Percentiles rank a stretch among this genome's conserved stretches.
These are phyloP conservation scores for Drosophila leonis DNA, from an alignment of 2,888 invertebrate genomes.

Conservation along the genomic window DNA sequence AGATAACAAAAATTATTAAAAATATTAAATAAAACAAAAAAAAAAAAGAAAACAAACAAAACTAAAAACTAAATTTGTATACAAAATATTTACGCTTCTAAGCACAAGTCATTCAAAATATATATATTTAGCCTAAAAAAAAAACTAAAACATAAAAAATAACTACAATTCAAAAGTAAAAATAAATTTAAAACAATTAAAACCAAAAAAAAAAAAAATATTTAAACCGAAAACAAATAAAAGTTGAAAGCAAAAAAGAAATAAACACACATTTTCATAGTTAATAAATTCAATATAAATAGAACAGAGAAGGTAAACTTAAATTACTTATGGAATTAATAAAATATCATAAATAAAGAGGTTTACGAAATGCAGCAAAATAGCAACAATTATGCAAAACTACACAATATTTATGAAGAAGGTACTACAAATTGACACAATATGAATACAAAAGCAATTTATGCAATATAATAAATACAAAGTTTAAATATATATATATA, in stretches of 20 bases:
- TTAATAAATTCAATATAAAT: constrained; percentile 53
- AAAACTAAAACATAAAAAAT: constrained; percentile 1
- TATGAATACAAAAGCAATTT: constrained; percentile 65
- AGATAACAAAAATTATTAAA: constrained; percentile 19
- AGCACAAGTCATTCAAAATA: constrained; percentile 78
- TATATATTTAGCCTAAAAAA: constrained; percentile 58
- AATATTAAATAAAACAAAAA: constrained; percentile 19
- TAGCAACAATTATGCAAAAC: constrained; percentile 59
- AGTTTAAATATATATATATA: constrained; percentile 52
- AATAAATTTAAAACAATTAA: constrained; percentile 21
- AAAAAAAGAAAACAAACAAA: constrained; percentile 10
- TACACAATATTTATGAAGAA: constrained; percentile 60
- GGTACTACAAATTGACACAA: constrained; percentile 59
- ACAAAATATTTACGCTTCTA: constrained; percentile 63
- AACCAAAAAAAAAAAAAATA: constrained; percentile 29
- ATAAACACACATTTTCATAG: constrained; percentile 51
- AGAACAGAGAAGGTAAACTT: constrained; percentile 34
- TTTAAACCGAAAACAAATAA: constrained; percentile 23
- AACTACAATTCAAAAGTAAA: constrained; percentile 33
- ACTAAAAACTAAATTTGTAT: constrained; percentile 45
- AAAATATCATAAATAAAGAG: constrained; percentile 28
- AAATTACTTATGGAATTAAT: constrained; percentile 62
- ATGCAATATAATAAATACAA: constrained; percentile 55
- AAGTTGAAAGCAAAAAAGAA: constrained; percentile 16
- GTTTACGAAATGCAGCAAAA: constrained; percentile 35